These are phyloP conservation scores for Sebastes variabilis DNA, from an alignment of 2,797 vertebrate species.

Conservation along the genomic window DNA sequence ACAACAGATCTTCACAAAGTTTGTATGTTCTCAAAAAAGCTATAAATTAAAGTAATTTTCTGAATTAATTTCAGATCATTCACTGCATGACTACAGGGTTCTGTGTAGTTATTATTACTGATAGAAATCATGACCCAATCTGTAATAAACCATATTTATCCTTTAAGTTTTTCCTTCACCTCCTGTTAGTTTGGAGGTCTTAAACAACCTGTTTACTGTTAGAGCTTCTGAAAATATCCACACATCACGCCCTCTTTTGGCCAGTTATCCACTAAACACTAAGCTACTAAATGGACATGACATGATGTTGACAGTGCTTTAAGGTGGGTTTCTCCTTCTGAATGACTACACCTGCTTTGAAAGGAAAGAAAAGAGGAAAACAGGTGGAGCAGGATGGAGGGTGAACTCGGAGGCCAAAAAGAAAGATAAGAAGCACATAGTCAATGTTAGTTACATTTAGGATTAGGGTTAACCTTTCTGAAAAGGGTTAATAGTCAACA, in stretches of 20 bases:
- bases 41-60: neutral
- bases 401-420: neutral
- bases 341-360: constrained; percentile 12
- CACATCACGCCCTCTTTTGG: neutral
- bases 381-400: neutral
- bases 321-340: constrained; percentile 3
- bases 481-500: constrained; percentile 43
- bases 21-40: neutral
- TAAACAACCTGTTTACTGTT: neutral
- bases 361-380: neutral
- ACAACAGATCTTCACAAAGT: neutral
- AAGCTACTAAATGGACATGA: neutral
- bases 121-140: neutral
- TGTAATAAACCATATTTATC: neutral
- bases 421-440: constrained; percentile 48
- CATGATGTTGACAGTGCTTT: neutral
- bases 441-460: constrained; percentile 13
- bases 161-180: neutral
- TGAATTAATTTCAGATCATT: neutral
- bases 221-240: neutral
- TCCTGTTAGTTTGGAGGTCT: neutral
- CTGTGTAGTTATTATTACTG: neutral
- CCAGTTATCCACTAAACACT: neutral
- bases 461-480: constrained; percentile 41
- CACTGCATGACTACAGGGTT: neutral